Conservation (phyloP, 2,113 vertebrate species). For the Morone saxatilis region DNA sequence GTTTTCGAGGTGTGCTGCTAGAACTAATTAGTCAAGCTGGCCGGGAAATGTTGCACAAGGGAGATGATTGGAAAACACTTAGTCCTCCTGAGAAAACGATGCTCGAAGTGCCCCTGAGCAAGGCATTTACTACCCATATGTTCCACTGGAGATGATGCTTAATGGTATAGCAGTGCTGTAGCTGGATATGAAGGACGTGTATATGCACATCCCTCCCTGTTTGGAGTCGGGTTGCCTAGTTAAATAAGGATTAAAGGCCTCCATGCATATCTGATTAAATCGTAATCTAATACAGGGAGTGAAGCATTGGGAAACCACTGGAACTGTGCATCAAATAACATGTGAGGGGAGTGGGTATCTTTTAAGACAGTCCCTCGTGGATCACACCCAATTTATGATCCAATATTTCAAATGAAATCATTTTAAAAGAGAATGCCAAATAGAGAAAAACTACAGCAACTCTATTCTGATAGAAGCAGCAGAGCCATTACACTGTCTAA, state of each 20-base stretch:
- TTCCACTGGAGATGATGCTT: neutral
- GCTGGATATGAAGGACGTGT: neutral
- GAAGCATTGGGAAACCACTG: slow-evolving; percentile 30
- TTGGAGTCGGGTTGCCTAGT: slow-evolving; percentile 4
- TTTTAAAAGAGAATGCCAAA: slow-evolving; percentile 24
- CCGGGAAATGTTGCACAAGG: slow-evolving; percentile 37
- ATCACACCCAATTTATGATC: slow-evolving; percentile 38
- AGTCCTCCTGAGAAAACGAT: neutral
- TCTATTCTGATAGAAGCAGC: neutral
- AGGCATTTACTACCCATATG: slow-evolving; percentile 5
- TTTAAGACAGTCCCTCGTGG: slow-evolving; percentile 24
- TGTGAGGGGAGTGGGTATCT: slow-evolving; percentile 1
- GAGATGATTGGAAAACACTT: slow-evolving; percentile 35
- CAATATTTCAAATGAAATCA: slow-evolving; percentile 14
- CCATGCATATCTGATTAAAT: slow-evolving; percentile 48
- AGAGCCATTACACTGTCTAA: neutral
- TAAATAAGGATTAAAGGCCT: slow-evolving; percentile 51
- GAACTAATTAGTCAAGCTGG: slow-evolving; percentile 43
- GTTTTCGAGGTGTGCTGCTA: slow-evolving; percentile 37
- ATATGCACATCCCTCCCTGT: neutral
- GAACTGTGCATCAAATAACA: slow-evolving; percentile 50
- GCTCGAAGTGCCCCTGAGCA: neutral
- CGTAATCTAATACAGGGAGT: slow-evolving; percentile 35
- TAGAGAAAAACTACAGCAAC: neutral
- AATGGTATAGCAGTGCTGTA: neutral